Evolutionary conservation across 2,888 invertebrate genomes (phyloP), one percentile per base, ranked within the genome.

Genomic region (Pantelozetes paolii): DNA sequence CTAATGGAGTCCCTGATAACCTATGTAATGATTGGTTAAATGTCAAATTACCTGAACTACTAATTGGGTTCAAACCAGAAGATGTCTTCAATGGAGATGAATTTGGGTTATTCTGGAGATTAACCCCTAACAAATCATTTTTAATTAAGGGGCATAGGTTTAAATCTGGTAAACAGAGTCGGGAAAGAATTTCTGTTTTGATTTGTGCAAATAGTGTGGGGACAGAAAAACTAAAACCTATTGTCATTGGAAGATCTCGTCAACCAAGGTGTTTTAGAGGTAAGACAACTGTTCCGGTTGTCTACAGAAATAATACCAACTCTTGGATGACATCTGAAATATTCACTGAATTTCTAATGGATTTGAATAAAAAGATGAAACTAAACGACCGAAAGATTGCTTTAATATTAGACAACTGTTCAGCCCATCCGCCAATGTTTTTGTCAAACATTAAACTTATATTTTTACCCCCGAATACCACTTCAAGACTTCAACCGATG

Each of bases 391-490:
- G 40, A n/a, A 71, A 71, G 8, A 36, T 50, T n/a, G 36, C 20
- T 20, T 30, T 71, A 30, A 50, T 71, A 28, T 6, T 71, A 1
- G 71, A 71, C 20, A 71, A 71, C 20, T 48, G 50, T 50, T 32
- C 54, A 30, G 48, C 23, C 11, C 71, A 71, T n/a, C n/a, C n/a
- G n/a, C n/a, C n/a, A n/a, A n/a, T n/a, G n/a, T n/a, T n/a, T n/a
- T n/a, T n/a, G n/a, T n/a, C 59, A 26, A 57, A 72, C 18, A 42
- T 72, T 26, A 67, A 42, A 28, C 6, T 72, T 2, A n/a, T 64
- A 6, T 72, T 67, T 64, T 30, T 72, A n/a, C 59, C 59, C 13
- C 73, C 73, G 2, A 72, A 72, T 36, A 30, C 67, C 2, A 54
- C 73, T 1, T 57, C 42, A 28, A 13, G 30, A 26, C 30, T 72